A percentile compares a stretch with the other conserved stretches of the same genome.
Conservation (phyloP, 2,113 vertebrate genomes). For the Rhodinocichla rosea region DNA sequence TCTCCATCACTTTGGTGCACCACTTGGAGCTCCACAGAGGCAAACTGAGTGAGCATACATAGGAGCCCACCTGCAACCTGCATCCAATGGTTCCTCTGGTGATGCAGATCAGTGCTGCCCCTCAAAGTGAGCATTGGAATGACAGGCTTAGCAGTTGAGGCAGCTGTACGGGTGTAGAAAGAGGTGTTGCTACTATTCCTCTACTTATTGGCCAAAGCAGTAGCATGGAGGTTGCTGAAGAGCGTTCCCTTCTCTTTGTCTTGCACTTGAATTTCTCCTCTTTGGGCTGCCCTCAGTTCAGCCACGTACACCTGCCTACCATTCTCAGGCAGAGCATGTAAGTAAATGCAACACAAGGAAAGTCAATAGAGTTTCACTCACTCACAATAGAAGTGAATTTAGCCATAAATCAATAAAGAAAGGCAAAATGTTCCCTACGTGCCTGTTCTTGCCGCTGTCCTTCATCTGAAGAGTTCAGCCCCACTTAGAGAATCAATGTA, state of each 20-base stretch:
- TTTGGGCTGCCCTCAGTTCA: background rate
- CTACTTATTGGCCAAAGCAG: background rate
- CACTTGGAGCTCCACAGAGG: rapidly evolving
- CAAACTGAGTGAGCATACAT: rapidly evolving
- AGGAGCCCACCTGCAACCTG: background rate
- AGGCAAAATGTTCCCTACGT: constrained; percentile 58
- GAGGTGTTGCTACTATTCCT: background rate
- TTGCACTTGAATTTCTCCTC: background rate
- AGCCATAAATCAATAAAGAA: constrained; percentile 51
- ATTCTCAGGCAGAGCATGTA: background rate
- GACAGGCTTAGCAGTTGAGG: rapidly evolving
- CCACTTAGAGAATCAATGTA: constrained; percentile 66
- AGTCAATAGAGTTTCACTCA: constrained; percentile 37
- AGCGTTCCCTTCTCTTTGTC: background rate
- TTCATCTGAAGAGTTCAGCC: constrained; percentile 40
- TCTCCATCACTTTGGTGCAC: background rate
- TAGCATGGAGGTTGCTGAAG: background rate
- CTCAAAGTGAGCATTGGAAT: background rate
- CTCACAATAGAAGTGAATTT: constrained; percentile 33
- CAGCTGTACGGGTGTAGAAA: background rate
- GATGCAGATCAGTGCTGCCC: background rate
- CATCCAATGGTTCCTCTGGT: background rate
- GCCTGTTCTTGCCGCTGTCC: constrained; percentile 58
- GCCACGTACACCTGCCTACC: background rate
- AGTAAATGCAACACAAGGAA: background rate